Evolutionary conservation across 2,888 invertebrate genomes (phyloP).

Genomic region (Cephus pulcher): DNA sequence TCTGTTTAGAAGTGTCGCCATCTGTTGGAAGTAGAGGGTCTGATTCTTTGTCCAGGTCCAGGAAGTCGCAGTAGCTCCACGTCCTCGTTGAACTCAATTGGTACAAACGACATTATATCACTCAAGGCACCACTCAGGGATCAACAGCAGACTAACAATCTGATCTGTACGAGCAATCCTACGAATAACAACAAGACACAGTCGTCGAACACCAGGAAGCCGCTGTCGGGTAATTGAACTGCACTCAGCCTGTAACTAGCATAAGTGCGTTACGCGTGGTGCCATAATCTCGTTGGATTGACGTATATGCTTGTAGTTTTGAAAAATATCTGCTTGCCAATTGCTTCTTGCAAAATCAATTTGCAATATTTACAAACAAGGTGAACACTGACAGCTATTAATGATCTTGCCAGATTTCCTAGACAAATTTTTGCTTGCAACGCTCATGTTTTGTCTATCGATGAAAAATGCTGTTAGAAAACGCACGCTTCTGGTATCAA

Average conservation of each 20-base stretch:
- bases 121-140: conserved; percentile 60
- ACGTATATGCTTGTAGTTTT: not conserved
- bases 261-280: not conserved
- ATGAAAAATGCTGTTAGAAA: not conserved
- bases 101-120: conserved; percentile 59
- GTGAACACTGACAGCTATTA: not conserved
- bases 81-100: conserved; percentile 66
- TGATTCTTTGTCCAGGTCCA: conserved; percentile 54
- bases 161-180: conserved; percentile 57
- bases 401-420: not conserved
- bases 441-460: not conserved
- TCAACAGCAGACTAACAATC: conserved; percentile 62
- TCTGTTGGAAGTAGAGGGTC: not conserved
- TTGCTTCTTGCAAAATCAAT: not conserved
- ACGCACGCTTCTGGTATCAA: not conserved
- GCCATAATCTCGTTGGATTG: not conserved
- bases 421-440: not conserved
- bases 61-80: conserved; percentile 76
- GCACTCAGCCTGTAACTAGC: not conserved
- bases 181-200: conserved; percentile 59
- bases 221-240: conserved; percentile 52
- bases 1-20: not conserved
- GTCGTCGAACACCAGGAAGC: conserved; percentile 52
- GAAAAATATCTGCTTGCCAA: not conserved
- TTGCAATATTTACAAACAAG: not conserved